Evolutionary conservation across 2,888 invertebrate species (phyloP).

Genomic region (Microchrysa polita): DNA sequence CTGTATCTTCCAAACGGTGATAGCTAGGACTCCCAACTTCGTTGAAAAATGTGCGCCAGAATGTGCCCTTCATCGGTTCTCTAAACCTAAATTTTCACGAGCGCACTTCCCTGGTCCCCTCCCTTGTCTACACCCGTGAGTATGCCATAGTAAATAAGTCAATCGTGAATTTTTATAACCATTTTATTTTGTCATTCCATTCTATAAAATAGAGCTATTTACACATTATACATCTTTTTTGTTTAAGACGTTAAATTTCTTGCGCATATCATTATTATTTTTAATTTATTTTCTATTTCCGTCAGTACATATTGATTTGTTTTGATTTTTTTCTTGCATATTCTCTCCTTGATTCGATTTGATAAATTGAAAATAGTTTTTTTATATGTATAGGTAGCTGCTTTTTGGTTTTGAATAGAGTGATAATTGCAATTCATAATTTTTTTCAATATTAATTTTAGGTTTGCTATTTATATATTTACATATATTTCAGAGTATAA

Average conservation of each 20-base stretch:
- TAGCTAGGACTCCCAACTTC: too few species aligned
- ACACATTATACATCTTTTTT: conserved; percentile 9
- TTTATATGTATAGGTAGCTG: too few species aligned
- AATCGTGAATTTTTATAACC: background rate
- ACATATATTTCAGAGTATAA: conserved; percentile 28
- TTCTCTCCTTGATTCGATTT: conserved; percentile 2
- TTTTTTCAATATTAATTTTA: background rate
- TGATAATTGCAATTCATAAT: background rate
- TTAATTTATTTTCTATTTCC: background rate
- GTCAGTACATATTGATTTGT: background rate
- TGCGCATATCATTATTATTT: background rate
- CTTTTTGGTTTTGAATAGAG: too few species aligned
- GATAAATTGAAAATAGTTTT: conserved; percentile 17
- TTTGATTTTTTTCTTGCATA: background rate
- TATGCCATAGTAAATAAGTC: background rate
- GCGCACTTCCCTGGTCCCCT: too few species aligned
- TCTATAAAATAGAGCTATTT: conserved; percentile 43
- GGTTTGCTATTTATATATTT: conserved; percentile 28
- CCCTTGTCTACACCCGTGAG: background rate
- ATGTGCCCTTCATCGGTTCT: too few species aligned
- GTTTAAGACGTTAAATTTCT: background rate
- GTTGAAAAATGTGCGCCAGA: too few species aligned
- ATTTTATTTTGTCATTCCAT: conserved; percentile 19
- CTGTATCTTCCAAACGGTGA: too few species aligned
- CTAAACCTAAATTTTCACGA: too few species aligned